Base-by-base conservation (phyloP, 1,140 invertebrate species). In the Chrysomallon squamiferum region DNA sequence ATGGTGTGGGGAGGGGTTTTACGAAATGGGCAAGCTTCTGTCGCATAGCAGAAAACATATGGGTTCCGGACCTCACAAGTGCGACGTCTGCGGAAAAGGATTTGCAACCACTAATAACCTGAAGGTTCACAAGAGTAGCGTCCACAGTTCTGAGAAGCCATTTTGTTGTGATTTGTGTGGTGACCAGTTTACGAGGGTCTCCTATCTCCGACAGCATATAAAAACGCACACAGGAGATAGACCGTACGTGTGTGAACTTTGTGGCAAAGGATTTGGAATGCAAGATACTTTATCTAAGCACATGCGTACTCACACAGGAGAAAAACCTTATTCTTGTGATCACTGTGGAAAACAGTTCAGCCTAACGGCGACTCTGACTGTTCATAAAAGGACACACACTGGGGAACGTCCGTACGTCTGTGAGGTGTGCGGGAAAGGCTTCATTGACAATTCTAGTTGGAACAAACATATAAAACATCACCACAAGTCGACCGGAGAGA, bases 401-500 rank as follows among this genome's bases (percentile, higher is more conserved):
- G 97, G 97, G 15, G 96, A 98, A 86, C 98, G 98, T 85, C 96
- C 95, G 15, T 98, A 96, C 86, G 93, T 98, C 86, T 99, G 97
- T 87, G 90, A 91, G 81, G 97, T 98, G 88, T 99, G 97, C 88
- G 90, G 96, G 50, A 54, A 54, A 20, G 29, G 50, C 22, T 54
- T 54, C 22, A 54, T 27, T 20, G 50, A 38, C 15, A 38, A 38
- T 15, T 38, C 35, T 15, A 38, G 35, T 15, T 38, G 35, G 35
- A 38, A 38, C 15, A 38, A 38, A 15, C 35, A 38, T 15, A 38
- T 38, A 5, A 38, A 38, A 38, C 35, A 38, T 15, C 35, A 38
- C 35, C 35, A 38, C 15, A 38, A 38, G 35, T 38, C 35, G 5
- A 7, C 35, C 15, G 35, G 35, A 7, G 35, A 7, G 15, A 38